Base-by-base conservation (phyloP, 1,140 invertebrate species). In the Pseudachorutes palmiensis region DNA sequence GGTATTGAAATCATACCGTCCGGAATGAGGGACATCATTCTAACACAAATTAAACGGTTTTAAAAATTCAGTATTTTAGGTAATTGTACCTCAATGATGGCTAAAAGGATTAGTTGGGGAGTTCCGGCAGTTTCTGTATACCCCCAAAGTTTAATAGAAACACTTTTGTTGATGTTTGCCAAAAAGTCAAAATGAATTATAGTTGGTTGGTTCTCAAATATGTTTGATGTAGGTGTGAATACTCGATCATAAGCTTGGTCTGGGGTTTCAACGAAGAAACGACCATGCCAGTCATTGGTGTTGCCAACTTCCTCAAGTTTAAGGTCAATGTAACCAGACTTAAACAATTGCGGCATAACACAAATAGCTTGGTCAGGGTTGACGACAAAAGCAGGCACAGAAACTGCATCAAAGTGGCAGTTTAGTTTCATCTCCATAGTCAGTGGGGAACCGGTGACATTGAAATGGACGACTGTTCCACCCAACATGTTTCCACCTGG, bases 401-500 rank as follows among this genome's bases (percentile, higher is more conserved):
- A 82, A 0, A 83, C 86, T 0, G 78, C 78, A 73, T 92, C 89
- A 74, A 92, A 92, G 68, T 79, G 79, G 75, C 92, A 94, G 41
- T 82, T 85, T 19, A 96, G 84, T 70, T 88, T 85, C 67, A 87
- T 83, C n/a, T 83, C 83, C 0, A 82, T 82, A 60, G 84, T 81
- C 74, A 94, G 91, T 77, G 94, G 97, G 9, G 94, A 94, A 0
- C 94, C 94, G 0, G 93, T 96, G 30, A 97, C 91, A 75, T 97
- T 96, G n/a, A n/a, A n/a, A n/a, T n/a, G n/a, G 2, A 97, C 91
- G 51, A 95, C 85, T 0, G 91, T 94, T 12, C 93, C 93, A 1
- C 93, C 93, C 57, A 97, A 79, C 94, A 97, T 97, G 77, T 93
- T 93, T 22, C 93, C 92, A 76, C 89, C 92, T 78, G 95, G 90